These are phyloP conservation scores for Cheilosia grossa DNA, from an alignment of 2,888 invertebrate species.

Conservation along the genomic window DNA sequence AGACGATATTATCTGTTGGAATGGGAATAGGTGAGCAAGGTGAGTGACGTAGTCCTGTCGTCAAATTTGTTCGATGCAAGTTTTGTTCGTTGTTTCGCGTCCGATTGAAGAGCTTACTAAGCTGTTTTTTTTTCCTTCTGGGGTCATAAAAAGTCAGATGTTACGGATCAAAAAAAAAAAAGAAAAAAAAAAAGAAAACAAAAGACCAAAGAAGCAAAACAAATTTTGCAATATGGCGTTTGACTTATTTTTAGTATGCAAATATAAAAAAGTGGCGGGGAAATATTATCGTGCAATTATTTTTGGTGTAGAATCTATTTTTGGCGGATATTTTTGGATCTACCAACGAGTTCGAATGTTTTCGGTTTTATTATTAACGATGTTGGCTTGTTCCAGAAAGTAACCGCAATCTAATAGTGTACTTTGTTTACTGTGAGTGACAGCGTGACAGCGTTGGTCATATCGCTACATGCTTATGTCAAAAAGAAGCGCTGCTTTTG, in stretches of 20 bases:
- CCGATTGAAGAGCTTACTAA: conserved; percentile 9
- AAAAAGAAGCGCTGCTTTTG: too few relatives aligned
- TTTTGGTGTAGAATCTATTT: conserved; percentile 42
- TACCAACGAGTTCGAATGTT: conserved; percentile 6
- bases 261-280: not conserved
- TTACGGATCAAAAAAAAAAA: not conserved
- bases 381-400: conserved; percentile 35
- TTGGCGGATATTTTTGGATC: conserved; percentile 46
- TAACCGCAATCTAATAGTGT: not conserved
- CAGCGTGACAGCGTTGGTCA: not conserved
- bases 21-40: conserved; percentile 12
- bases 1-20: conserved; percentile 4
- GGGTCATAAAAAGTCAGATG: conserved; percentile 40
- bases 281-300: conserved; percentile 39
- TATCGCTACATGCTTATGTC: not conserved
- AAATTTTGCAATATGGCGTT: conserved; percentile 59
- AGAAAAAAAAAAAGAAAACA: not conserved
- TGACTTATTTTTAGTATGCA: conserved; percentile 52
- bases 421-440: not conserved
- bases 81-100: conserved; percentile 15
- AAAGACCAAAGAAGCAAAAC: conserved; percentile 16
- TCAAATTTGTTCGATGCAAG: conserved; percentile 34
- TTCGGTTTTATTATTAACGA: conserved; percentile 24
- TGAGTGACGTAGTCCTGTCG: conserved; percentile 43
- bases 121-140: conserved; percentile 1